Evolutionary conservation across 2,113 vertebrate species (phyloP), one percentile per base, ranked within the genome.

Genomic region (Eulemur macaco): DNA sequence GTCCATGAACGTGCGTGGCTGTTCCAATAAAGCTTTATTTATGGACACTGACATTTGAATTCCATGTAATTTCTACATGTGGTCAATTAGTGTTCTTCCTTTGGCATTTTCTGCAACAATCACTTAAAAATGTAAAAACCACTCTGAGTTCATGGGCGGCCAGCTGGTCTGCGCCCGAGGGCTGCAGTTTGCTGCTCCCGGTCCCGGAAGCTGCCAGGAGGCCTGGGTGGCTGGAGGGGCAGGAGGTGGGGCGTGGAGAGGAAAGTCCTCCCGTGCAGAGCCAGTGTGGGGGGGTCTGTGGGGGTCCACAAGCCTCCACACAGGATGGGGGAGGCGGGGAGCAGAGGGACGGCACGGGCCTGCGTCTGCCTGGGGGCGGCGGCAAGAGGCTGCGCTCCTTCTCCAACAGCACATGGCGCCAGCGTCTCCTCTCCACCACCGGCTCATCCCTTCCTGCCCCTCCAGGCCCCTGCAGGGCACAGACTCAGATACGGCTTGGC

Each of bases 81-180:
- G 45, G 10, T 50, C 21, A 63, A 25, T 20, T 17, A 37, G 2
- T 56, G 8, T 23, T 54, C n/a, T 60, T 31, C 17, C 52, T 73
- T 81, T 39, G 37, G 37, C 37, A 39, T 39, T 39, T 39, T 39
- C 37, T 39, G 37, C 37, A 39, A 39, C 37, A 25, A 39, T 29
- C 50, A 84, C 23, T 84, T 39, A 50, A 64, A 64, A 73, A 50
- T 0, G 34, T 69, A 23, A 52, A 80, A 66, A 8, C 34, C n/a
- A 45, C 34, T 34, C 73, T 47, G 4, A 42, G 42, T 29, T 77
- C 58, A 7, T 0, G 15, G 29, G 25, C 69, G 78, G 13, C 9
- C 15, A 20, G 25, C 17, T 0, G 8, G 23, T 6, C 2, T 4
- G 1, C 27, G 66, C 56, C 20, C 0, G 0, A 1, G 4, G 50